Conservation (phyloP, 2,113 vertebrate species). For the Cavia aperea region DNA sequence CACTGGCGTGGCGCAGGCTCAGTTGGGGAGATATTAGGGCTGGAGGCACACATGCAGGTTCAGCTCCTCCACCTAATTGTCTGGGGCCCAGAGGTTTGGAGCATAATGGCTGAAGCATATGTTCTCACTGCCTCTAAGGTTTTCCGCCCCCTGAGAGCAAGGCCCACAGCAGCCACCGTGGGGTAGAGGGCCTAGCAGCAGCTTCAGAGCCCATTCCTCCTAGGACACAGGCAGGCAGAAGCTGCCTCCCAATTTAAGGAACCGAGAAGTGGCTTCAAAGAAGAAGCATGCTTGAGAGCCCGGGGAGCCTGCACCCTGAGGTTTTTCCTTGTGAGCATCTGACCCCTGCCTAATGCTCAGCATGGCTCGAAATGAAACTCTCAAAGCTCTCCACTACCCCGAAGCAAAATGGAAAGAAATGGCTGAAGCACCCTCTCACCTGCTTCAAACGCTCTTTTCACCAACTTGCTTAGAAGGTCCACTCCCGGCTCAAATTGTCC, state of each 20-base stretch:
- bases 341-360: neutral
- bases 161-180: neutral
- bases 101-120: conserved; percentile 44
- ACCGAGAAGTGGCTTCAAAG: neutral
- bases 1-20: neutral
- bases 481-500: neutral
- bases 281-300: neutral
- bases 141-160: conserved; percentile 42
- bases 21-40: conserved; percentile 1
- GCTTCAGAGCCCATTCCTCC: neutral
- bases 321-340: neutral
- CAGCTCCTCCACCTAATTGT: conserved; percentile 41
- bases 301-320: neutral
- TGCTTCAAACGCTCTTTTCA: conserved; percentile 19
- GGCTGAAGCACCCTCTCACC: neutral
- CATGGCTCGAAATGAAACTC: neutral
- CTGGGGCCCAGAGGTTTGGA: conserved; percentile 42
- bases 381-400: neutral
- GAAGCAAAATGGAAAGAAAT: neutral
- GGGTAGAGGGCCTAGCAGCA: neutral
- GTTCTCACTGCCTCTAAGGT: conserved; percentile 34
- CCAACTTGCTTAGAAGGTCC: neutral
- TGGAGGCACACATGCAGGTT: conserved; percentile 38
- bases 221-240: neutral
- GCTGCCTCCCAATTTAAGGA: neutral